A percentile compares a stretch with the other conserved stretches of the same genome.
Conservation (phyloP, 2,888 invertebrate species). For the Theodoxus fluviatilis region DNA sequence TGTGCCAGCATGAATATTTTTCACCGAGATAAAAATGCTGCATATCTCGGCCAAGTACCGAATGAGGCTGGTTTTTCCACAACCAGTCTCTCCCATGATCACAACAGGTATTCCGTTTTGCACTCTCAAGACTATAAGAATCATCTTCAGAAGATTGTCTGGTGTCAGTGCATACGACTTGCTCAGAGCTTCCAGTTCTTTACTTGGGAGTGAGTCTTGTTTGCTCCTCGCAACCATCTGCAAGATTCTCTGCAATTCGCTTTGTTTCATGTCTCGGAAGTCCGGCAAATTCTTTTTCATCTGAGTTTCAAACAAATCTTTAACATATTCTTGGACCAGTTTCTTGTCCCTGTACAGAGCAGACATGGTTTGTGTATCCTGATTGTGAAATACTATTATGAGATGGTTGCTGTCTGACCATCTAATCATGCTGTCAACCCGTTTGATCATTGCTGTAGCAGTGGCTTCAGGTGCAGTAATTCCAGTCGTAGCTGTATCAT, state of each 20-base stretch:
- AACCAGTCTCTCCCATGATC: conserved; percentile 31
- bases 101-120: conserved; percentile 26
- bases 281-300: conserved; percentile 15
- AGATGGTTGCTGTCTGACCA: conserved; percentile 27
- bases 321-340: conserved; percentile 1
- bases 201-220: not conserved
- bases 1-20: conserved; percentile 26
- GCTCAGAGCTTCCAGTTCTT: not conserved
- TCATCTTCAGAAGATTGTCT: conserved; percentile 29
- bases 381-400: conserved; percentile 23
- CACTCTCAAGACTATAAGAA: conserved; percentile 22
- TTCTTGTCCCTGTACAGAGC: conserved; percentile 21
- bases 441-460: conserved; percentile 21
- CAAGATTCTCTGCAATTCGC: not conserved
- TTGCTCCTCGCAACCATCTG: conserved; percentile 14
- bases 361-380: conserved; percentile 23
- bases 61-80: conserved; percentile 29
- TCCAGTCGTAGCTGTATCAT: too few relatives aligned
- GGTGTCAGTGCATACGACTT: conserved; percentile 25
- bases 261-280: not conserved
- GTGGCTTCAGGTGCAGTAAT: conserved; percentile 1
- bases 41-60: conserved; percentile 23
- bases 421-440: conserved; percentile 25
- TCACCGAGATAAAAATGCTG: not conserved
- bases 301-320: conserved; percentile 23